A percentile compares a stretch with the other conserved stretches of the same genome.
phyloP scores from a whole-genome alignment of 2,797 vertebrate species.

The Podargus strigoides region DNA sequence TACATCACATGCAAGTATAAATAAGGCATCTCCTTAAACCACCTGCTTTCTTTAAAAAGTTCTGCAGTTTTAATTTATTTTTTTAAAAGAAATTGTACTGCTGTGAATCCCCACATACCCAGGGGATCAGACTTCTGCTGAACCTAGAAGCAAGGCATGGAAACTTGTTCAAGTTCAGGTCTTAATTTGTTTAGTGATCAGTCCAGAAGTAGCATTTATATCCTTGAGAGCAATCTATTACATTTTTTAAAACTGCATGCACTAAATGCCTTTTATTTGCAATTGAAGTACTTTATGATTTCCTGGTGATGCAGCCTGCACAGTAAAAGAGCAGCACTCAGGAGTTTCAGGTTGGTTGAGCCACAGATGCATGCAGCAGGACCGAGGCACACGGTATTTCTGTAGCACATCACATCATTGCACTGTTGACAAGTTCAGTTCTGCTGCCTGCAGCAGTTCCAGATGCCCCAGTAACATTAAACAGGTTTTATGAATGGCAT shows the following conservation, averaged over 20 bases:
- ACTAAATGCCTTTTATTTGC: background rate
- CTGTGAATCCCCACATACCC: background rate
- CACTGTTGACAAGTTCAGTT: background rate
- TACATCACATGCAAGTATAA: background rate
- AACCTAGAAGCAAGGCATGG: background rate
- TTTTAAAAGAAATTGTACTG: background rate
- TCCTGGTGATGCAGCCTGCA: background rate
- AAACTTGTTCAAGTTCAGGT: background rate
- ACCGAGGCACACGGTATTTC: background rate
- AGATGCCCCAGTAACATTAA: background rate
- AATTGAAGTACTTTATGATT: background rate
- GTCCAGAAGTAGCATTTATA: background rate
- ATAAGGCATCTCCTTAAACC: background rate
- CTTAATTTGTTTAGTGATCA: background rate
- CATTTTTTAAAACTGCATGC: background rate
- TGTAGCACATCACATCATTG: accelerated
- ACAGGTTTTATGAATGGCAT: background rate
- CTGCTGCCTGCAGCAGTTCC: background rate
- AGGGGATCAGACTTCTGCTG: background rate
- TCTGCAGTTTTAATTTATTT: background rate
- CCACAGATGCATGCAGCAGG: background rate
- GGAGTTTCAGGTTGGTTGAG: background rate
- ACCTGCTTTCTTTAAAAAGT: background rate
- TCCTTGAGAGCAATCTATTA: background rate
- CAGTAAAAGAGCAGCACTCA: background rate